Percentiles rank a stretch among this genome's conserved stretches.
Evolutionary conservation across 2,888 invertebrate genomes (phyloP).

Genomic region (Tetrapedia diversipes): DNA sequence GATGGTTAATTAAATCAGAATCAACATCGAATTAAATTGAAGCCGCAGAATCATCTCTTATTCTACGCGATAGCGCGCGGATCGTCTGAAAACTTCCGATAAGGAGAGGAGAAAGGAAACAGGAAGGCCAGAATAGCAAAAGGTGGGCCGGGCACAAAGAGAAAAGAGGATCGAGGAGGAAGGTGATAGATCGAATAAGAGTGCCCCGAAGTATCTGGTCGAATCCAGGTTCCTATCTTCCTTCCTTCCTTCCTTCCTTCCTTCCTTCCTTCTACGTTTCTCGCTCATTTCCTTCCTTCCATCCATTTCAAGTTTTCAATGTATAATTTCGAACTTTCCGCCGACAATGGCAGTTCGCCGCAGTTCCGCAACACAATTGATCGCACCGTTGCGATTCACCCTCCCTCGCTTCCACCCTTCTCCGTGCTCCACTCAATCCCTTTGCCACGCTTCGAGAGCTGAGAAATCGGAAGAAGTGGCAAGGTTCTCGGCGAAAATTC

Average conservation of each 20-base stretch:
- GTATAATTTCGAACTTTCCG: conserved; percentile 79
- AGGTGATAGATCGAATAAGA: conserved; percentile 58
- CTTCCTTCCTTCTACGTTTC: conserved; percentile 44
- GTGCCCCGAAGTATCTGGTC: conserved; percentile 60
- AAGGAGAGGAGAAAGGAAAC: conserved; percentile 60
- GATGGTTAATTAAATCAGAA: conserved; percentile 73
- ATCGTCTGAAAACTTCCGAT: conserved; percentile 67
- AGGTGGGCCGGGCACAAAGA: not conserved
- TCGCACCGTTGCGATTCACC: conserved; percentile 71
- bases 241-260: conserved; percentile 42
- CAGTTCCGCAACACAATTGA: conserved; percentile 79
- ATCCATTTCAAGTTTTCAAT: conserved; percentile 75
- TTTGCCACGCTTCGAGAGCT: conserved; percentile 32
- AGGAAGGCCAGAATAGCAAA: conserved; percentile 38
- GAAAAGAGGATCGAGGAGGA: conserved; percentile 15
- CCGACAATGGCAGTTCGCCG: conserved; percentile 77
- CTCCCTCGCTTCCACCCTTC: not conserved
- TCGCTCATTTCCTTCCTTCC: conserved; percentile 45
- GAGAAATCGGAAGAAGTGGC: conserved; percentile 60
- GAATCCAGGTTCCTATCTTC: conserved; percentile 59
- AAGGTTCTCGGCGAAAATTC: conserved; percentile 36
- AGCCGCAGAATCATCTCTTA: conserved; percentile 65
- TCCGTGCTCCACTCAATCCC: not conserved
- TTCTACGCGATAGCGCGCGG: conserved; percentile 52
- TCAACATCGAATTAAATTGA: conserved; percentile 74